Conservation (phyloP, 2,113 vertebrate species). For the Ondatra zibethicus region DNA sequence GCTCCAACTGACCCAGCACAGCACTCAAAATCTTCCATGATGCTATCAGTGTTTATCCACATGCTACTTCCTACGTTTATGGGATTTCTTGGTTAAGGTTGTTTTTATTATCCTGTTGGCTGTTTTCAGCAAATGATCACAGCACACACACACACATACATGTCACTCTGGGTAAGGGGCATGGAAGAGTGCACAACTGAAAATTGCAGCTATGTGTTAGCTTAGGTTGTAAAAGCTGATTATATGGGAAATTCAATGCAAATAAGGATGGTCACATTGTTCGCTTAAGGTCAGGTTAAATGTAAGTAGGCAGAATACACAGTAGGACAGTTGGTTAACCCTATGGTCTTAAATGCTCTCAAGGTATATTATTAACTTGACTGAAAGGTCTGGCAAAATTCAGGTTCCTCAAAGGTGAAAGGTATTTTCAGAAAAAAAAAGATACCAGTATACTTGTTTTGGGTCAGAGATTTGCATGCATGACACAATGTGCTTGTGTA, state of each 20-base stretch:
- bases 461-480: too few relatives aligned
- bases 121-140: not conserved
- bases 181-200: not conserved
- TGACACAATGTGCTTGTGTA: too few relatives aligned
- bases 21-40: not conserved
- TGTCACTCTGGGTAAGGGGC: too few relatives aligned
- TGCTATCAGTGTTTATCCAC: not conserved
- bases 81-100: not conserved
- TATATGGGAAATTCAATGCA: not conserved
- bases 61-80: not conserved
- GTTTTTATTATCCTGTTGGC: not conserved
- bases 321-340: not conserved
- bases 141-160: not conserved
- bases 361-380: not conserved
- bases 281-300: not conserved
- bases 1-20: not conserved
- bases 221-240: not conserved
- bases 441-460: not conserved
- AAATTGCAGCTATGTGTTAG: not conserved
- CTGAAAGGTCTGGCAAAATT: not conserved
- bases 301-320: not conserved
- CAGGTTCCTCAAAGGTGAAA: not conserved
- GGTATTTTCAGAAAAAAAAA: not conserved
- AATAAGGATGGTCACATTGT: not conserved
- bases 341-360: not conserved